phyloP scores from a whole-genome alignment of 1,140 invertebrate species.

The Venturia canescens region DNA sequence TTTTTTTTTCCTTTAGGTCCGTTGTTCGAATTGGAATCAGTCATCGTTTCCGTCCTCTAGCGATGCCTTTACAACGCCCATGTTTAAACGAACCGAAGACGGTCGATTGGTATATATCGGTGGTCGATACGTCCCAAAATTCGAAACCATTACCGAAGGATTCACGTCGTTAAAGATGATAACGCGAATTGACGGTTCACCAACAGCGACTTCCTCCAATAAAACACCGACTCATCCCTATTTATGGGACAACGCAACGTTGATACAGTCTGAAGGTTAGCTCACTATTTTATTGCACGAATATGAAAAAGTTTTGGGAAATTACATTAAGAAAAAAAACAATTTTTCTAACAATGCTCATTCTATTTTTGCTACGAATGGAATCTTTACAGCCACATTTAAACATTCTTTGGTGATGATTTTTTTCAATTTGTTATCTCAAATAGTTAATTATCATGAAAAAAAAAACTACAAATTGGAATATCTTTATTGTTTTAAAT shows the following conservation, averaged over 20 bases:
- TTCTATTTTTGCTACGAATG: no score
- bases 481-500: no score
- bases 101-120: conserved; percentile 87
- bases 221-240: conserved; percentile 82
- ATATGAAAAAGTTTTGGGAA: not conserved
- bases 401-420: no score
- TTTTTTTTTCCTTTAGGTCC: conserved; percentile 69
- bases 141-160: conserved; percentile 82
- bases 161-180: conserved; percentile 86
- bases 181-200: conserved; percentile 74
- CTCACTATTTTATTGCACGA: not conserved
- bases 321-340: no score
- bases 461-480: no score
- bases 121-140: conserved; percentile 81
- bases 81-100: conserved; percentile 86
- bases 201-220: conserved; percentile 74
- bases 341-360: no score
- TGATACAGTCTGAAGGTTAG: conserved; percentile 76
- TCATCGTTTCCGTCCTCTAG: conserved; percentile 83
- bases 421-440: no score
- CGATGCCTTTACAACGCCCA: conserved; percentile 85
- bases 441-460: no score
- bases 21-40: conserved; percentile 84
- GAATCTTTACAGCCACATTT: no score
- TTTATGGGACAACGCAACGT: conserved; percentile 78